Percentiles rank a stretch among this genome's conserved stretches.
Evolutionary conservation across 2,797 vertebrate species (phyloP).

Genomic region (Myiotriccus ornatus): DNA sequence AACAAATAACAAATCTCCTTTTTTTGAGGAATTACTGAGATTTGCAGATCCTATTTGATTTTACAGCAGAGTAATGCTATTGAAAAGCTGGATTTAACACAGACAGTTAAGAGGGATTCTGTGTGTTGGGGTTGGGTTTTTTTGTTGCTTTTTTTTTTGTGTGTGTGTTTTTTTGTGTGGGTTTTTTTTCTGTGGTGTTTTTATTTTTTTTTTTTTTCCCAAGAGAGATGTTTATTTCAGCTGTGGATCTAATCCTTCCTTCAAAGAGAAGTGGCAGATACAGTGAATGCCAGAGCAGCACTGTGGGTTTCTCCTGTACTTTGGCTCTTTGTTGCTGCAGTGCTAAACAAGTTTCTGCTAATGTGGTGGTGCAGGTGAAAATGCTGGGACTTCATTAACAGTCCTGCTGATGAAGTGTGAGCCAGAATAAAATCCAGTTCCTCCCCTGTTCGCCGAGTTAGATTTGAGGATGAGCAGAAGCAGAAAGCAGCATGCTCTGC

Average conservation of each 20-base stretch:
- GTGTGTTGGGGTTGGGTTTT: not conserved
- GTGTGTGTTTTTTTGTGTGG: rapidly evolving
- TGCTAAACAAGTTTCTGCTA: not conserved
- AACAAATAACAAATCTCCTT: not conserved
- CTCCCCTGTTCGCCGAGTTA: not conserved
- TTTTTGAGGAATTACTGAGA: not conserved
- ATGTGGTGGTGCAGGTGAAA: slow-evolving; percentile 43
- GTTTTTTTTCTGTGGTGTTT: not conserved
- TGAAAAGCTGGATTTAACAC: slow-evolving; percentile 10
- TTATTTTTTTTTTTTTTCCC: too few relatives aligned
- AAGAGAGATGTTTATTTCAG: slow-evolving; percentile 8
- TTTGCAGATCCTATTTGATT: slow-evolving; percentile 11
- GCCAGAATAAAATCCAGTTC: slow-evolving; percentile 9
- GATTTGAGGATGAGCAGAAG: not conserved
- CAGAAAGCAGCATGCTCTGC: not conserved
- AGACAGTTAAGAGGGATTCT: not conserved
- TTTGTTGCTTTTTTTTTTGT: not conserved
- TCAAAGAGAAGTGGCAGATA: slow-evolving; percentile 14
- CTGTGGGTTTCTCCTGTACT: not conserved
- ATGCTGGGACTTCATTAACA: slow-evolving; percentile 29
- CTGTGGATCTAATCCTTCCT: slow-evolving; percentile 41
- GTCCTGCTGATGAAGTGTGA: slow-evolving; percentile 28
- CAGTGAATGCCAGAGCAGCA: not conserved
- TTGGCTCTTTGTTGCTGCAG: not conserved
- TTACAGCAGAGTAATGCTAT: not conserved